A percentile compares a stretch with the other conserved stretches of the same genome.
These are phyloP conservation scores for Ochotona princeps DNA, from an alignment of 2,113 vertebrate species.

Conservation along the genomic window DNA sequence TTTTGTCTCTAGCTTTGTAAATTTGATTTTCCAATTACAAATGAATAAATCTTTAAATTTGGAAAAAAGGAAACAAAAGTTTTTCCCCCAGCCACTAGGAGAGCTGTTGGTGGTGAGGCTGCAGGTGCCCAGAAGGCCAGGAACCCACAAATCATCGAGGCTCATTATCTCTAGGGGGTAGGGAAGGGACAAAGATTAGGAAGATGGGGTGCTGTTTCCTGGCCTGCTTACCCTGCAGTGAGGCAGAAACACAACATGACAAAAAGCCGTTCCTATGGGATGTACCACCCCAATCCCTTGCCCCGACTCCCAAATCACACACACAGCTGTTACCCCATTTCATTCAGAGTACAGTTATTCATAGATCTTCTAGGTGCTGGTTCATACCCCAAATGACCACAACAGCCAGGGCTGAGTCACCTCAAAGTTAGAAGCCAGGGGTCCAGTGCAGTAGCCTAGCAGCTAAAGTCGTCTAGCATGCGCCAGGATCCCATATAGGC, in stretches of 20 bases:
- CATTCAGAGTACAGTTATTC: not conserved
- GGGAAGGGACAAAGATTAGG: not conserved
- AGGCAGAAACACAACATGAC: not conserved
- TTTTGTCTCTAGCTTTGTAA: no score
- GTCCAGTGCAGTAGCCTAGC: no score
- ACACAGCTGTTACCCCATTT: fast-evolving
- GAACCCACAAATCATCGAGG: not conserved
- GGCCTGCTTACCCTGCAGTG: not conserved
- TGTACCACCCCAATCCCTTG: not conserved
- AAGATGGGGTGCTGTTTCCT: not conserved
- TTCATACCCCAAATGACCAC: no score
- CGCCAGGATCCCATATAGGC: no score
- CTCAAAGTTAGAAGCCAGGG: no score
- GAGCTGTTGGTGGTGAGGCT: not conserved
- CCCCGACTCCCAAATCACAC: not conserved
- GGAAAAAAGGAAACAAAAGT: no score
- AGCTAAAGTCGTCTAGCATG: no score
- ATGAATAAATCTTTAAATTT: no score
- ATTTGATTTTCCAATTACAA: no score
- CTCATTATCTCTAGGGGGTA: not conserved
- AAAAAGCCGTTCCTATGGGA: not conserved
- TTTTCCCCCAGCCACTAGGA: not conserved
- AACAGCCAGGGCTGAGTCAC: no score
- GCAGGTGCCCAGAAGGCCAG: not conserved
- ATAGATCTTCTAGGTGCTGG: not conserved